Conservation (phyloP, 2,888 invertebrate species). For the Tyria jacobaeae region DNA sequence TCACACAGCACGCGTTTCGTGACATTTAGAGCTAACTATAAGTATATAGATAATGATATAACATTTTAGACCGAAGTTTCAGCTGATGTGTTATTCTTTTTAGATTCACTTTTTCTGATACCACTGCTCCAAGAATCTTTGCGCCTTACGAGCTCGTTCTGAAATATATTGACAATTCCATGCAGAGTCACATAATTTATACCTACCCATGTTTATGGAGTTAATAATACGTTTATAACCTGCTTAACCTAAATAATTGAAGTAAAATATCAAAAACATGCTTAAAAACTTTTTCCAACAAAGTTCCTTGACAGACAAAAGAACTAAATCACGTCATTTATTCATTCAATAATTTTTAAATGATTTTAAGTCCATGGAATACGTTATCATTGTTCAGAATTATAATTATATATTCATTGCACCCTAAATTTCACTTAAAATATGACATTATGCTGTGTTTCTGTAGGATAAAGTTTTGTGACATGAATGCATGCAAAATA, state of each 20-base stretch:
- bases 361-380: no score
- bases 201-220: not conserved
- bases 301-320: no score
- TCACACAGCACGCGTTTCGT: not conserved
- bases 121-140: constrained; percentile 82
- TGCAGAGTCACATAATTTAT: constrained; percentile 16
- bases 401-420: no score
- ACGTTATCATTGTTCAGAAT: no score
- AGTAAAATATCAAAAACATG: not conserved
- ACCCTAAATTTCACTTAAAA: no score
- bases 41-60: not conserved
- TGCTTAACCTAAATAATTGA: not conserved
- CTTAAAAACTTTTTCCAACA: not conserved
- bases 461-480: constrained; percentile 19
- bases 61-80: constrained; percentile 82
- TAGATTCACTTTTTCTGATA: constrained; percentile 71
- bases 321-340: no score
- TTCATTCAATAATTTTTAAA: no score
- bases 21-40: not conserved
- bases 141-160: constrained; percentile 79
- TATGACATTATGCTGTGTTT: no score
- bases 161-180: constrained; percentile 62
- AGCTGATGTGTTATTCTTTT: constrained; percentile 75
- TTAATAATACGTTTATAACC: not conserved
- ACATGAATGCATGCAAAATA: constrained; percentile 29